These are phyloP conservation scores for Leptinotarsa defecta DNA, from an alignment of 1,140 invertebrate species.

Conservation along the genomic window DNA sequence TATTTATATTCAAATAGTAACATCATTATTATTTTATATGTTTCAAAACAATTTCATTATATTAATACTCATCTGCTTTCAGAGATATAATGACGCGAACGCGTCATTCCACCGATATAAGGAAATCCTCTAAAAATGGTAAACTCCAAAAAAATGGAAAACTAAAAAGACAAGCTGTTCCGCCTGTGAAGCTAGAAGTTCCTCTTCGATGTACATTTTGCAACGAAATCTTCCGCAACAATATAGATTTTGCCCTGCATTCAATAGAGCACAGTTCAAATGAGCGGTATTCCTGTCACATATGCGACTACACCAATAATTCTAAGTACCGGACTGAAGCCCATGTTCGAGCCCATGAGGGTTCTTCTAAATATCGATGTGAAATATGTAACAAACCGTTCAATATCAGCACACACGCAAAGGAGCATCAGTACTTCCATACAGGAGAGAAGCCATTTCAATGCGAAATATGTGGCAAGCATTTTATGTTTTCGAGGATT, in stretches of 20 bases:
- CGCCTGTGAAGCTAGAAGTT: conserved; percentile 56
- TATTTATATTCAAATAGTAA: too few species aligned
- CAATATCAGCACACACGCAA: conserved; percentile 57
- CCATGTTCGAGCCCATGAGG: conserved; percentile 52
- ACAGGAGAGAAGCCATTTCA: conserved; percentile 65
- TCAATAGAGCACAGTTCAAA: conserved; percentile 48
- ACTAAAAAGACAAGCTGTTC: conserved; percentile 57
- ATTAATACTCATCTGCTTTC: background rate
- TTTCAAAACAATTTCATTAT: too few species aligned
- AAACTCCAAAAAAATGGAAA: conserved; percentile 58
- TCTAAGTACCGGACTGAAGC: conserved; percentile 55
- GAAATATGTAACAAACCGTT: conserved; percentile 60
- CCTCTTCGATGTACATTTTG: conserved; percentile 67
- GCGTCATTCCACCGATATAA: background rate
- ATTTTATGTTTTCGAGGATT: conserved; percentile 55
- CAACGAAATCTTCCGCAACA: conserved; percentile 62
- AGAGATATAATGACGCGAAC: background rate
- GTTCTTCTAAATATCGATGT: conserved; percentile 58
- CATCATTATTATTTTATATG: too few species aligned
- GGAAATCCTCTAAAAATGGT: conserved; percentile 46
- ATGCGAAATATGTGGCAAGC: conserved; percentile 66
- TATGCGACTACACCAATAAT: conserved; percentile 54
- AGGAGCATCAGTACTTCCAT: conserved; percentile 57
- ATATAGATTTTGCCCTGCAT: conserved; percentile 38
- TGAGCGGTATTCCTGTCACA: conserved; percentile 52